Evolutionary conservation across 2,797 vertebrate genomes (phyloP).

Genomic region (Leptodactylus fallax): DNA sequence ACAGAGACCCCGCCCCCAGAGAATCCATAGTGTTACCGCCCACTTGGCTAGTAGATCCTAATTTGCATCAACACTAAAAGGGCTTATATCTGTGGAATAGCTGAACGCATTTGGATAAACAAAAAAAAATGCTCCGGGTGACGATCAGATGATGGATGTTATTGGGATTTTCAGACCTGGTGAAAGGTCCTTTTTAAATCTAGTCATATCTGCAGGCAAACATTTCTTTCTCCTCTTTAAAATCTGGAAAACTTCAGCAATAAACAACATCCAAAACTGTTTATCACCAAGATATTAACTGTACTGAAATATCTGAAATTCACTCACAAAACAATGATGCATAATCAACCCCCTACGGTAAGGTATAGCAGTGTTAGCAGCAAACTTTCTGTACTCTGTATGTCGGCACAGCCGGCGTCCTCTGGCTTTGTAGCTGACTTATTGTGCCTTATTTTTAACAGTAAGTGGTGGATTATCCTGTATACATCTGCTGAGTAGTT

Average conservation of each 20-base stretch:
- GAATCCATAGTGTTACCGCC: too few relatives aligned
- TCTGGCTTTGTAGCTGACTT: neutral
- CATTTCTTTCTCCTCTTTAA: neutral
- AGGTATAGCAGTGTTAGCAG: neutral
- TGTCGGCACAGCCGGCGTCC: neutral
- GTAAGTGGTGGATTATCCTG: neutral
- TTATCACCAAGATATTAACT: neutral
- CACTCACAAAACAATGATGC: neutral
- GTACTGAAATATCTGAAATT: neutral
- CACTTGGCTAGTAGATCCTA: too few relatives aligned
- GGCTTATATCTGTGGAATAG: too few relatives aligned
- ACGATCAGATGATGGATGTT: too few relatives aligned
- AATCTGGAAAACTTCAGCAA: neutral
- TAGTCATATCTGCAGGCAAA: too few relatives aligned
- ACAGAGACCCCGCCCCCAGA: too few relatives aligned
- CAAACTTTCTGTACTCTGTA: neutral
- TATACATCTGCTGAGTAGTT: neutral
- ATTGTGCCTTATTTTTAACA: neutral
- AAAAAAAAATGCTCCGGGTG: too few relatives aligned
- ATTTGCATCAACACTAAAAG: too few relatives aligned
- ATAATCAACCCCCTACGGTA: constrained; percentile 6
- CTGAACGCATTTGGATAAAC: too few relatives aligned
- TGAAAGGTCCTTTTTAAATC: too few relatives aligned
- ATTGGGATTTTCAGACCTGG: too few relatives aligned
- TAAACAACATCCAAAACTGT: constrained; percentile 12